A percentile compares a stretch with the other conserved stretches of the same genome.
Evolutionary conservation across 2,113 vertebrate species (phyloP).

Genomic region (Chascanopsetta lugubris): DNA sequence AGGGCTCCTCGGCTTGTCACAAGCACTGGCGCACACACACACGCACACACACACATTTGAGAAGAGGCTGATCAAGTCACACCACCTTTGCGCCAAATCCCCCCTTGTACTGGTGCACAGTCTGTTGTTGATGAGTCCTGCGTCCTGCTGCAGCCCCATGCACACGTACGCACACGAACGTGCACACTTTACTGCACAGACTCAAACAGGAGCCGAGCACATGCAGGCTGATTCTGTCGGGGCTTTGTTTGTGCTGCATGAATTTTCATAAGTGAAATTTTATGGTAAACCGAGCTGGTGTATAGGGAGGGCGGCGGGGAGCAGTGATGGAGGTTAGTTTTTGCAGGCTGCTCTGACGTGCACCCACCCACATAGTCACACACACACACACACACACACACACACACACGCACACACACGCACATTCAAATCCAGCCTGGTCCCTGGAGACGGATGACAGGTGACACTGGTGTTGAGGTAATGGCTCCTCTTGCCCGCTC

Average conservation of each 20-base stretch:
- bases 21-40: conserved; percentile 39
- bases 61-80: conserved; percentile 57
- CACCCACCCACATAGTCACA: conserved; percentile 13
- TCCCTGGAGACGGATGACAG: conserved; percentile 41
- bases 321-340: conserved; percentile 30
- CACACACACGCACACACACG: conserved; percentile 16
- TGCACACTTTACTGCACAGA: conserved; percentile 10
- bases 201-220: conserved; percentile 45
- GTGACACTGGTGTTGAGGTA: conserved; percentile 49
- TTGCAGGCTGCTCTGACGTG: conserved; percentile 24
- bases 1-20: conserved; percentile 68
- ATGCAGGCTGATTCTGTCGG: conserved; percentile 48
- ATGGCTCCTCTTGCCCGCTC: conserved; percentile 39
- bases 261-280: conserved; percentile 70
- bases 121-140: conserved; percentile 43
- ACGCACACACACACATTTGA: conserved; percentile 30
- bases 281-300: conserved; percentile 57
- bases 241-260: conserved; percentile 57
- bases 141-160: conserved; percentile 24
- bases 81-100: conserved; percentile 34
- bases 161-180: background rate
- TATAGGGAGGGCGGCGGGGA: conserved; percentile 1
- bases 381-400: conserved; percentile 9
- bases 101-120: conserved; percentile 53
- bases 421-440: conserved; percentile 17